Evolutionary conservation across 2,888 invertebrate genomes (phyloP), one percentile per base, ranked within the genome.

Genomic region (Drosophila hamatofila): DNA sequence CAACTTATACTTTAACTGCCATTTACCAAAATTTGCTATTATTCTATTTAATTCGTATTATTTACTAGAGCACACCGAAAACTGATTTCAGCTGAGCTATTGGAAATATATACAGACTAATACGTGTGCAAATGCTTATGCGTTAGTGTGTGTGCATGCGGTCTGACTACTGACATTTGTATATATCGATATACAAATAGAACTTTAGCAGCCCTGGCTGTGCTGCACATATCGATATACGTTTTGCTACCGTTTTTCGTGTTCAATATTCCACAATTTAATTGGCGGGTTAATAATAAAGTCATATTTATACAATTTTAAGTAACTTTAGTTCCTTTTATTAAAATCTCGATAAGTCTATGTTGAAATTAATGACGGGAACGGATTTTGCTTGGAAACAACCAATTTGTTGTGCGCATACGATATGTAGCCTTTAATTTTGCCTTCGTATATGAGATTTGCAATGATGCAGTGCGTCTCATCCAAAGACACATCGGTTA

Each of bases 341-440:
- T 58, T 75, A 5, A 37, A 25, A 11, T 59, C 5, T 35, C 0
- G n/a, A 3, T 30, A 49, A 21, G 7, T 37, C 41, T 93, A 94
- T 79, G 96, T 94, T 78, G 94, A 95, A 75, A 96, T 95, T 44
- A 96, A 92, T 16, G 95, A 93, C 5, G 99, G 99, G 92, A 99
- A 99, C 1, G 99, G 97, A 94, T 98, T 98, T 91, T 97, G 97
- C 92, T 99, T 99, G 89, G 98, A 98, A 51, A 99, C 97, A 54
- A 99, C 99, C 64, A 99, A 95, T 93, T 98, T 99, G 92, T 98
- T 96, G 93, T 99, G 99, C 85, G 97, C 97, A 93, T 98, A 97
- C 0, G 99, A 98, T 90, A 99, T 98, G 93, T 99, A 99, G 0
- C 99, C 99, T 92, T 99, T 99, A 83, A 99, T 98, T 94, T 98